phyloP scores from a whole-genome alignment of 1,140 invertebrate species.

The Lepidurus couesii region DNA sequence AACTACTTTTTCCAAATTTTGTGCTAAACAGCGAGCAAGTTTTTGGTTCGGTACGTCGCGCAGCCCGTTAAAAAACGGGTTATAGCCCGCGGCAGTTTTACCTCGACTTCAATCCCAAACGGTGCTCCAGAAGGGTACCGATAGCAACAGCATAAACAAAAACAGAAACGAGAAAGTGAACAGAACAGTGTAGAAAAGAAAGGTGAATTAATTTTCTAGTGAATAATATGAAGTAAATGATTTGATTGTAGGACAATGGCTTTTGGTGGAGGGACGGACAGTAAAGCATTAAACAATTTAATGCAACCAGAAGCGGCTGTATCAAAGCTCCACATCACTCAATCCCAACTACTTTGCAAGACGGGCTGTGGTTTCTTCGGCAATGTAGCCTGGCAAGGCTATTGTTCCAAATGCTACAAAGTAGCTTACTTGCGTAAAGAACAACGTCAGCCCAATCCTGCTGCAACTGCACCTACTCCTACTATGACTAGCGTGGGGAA shows the following conservation, averaged over 20 bases:
- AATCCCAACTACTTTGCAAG: constrained; percentile 84
- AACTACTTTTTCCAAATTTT: no score
- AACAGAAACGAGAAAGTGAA: no score
- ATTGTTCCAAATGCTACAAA: constrained; percentile 83
- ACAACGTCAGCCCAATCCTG: constrained; percentile 34
- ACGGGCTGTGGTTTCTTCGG: constrained; percentile 95
- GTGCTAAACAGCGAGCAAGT: no score
- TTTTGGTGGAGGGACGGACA: neutral
- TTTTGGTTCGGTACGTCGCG: no score
- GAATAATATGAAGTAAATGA: no score
- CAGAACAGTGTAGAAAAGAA: no score
- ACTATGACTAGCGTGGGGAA: constrained; percentile 17
- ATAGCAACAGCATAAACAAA: no score
- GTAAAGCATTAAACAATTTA: neutral
- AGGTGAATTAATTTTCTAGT: no score
- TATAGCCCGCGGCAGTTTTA: no score
- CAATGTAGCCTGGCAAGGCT: constrained; percentile 92
- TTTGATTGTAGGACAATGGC: neutral
- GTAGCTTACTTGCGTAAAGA: constrained; percentile 42
- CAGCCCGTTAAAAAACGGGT: no score
- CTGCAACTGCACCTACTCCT: neutral
- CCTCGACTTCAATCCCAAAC: no score
- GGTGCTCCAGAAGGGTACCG: no score
- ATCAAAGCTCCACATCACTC: constrained; percentile 67
- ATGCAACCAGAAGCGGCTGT: neutral